Evolutionary conservation across 2,797 vertebrate species (phyloP), one percentile per base, ranked within the genome.

Genomic region (Dipus sagitta): DNA sequence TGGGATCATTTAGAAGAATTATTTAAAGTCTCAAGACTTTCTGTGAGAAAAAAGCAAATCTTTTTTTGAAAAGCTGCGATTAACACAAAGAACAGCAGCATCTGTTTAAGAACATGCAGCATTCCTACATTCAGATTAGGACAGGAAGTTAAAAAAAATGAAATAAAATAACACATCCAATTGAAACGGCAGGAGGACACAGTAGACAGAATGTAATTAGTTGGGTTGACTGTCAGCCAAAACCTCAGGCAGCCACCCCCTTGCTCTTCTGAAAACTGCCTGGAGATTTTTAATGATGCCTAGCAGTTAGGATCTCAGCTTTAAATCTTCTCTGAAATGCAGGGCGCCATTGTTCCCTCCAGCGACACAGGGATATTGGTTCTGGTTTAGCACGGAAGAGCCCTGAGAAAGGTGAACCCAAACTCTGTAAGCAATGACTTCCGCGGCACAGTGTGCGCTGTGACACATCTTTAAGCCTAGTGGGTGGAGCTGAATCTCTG

Each of bases 201-300:
- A 95, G 96, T 88, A 97, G 96, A 96, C 97, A 97, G 97, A 97
- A 96, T 97, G 97, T 97, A 97, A 97, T 97, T 97, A 97, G 96
- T 92, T 95, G 93, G 95, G 93, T 96, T 97, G 97, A 97, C 95
- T 97, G 96, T 94, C 97, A 97, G 97, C 96, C 97, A 97, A 90
- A 97, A 97, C 97, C 96, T 97, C 96, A 97, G 97, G 96, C 96
- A 97, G 93, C 96, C 96, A 96, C 92, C 96, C 95, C 95, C 96
- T 97, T 97, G 96, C 93, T 97, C 96, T 96, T 95, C 96, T 94
- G 97, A 97, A 97, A 97, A 97, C 94, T 97, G 96, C 97, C 95
- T 97, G 96, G 96, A 97, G 96, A 97, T 96, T 97, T 97, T 96
- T 97, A 97, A 97, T 96, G 96, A 95, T 95, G 95, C 96, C 85